Evolutionary conservation across 2,113 vertebrate genomes (phyloP), one percentile per base, ranked within the genome.

Genomic region (Toxotes jaculatrix): DNA sequence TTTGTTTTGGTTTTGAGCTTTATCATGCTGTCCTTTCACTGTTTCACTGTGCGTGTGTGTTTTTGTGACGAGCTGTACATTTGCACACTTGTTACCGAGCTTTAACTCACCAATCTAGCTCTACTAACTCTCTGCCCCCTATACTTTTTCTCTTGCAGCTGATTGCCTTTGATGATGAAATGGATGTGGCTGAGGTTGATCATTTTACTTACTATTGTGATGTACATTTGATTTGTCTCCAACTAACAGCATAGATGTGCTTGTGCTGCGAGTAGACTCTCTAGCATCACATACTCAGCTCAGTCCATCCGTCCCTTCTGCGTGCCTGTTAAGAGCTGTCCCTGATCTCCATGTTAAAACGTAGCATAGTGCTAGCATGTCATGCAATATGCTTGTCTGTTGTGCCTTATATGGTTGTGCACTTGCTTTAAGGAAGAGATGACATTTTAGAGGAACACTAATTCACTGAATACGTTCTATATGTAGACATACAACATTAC

Each of bases 101-200:
- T 78, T 51, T 60, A 68, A 49, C 69, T 53, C 67, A 77, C 82
- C 87, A 83, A 83, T 83, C 63, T 11, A 75, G 64, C 87, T 80
- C 80, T 87, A 95, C 94, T 95, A 95, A 95, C 94, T 84, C 88
- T 91, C 55, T 92, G 76, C 82, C 70, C 74, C 67, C 77, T 94
- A 85, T 92, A 89, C 94, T 93, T 94, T 42, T 95, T 97, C 95
- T 97, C 86, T 98, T 96, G 94, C 77, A 93, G 97, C 96, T 96
- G 92, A 96, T 98, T 96, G 95, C 97, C 96, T 97, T 99, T 97
- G 97, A 97, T 94, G 95, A 96, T 95, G 97, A 98, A 91, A 95
- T 97, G 97, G 98, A 99, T 96, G 97, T 97, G 95, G 96, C 97
- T 94, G 98, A 99, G 98, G 98, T 99, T 94, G 94, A 95, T 96